phyloP scores from a whole-genome alignment of 2,888 invertebrate genomes.

The Eupithecia centaureata region DNA sequence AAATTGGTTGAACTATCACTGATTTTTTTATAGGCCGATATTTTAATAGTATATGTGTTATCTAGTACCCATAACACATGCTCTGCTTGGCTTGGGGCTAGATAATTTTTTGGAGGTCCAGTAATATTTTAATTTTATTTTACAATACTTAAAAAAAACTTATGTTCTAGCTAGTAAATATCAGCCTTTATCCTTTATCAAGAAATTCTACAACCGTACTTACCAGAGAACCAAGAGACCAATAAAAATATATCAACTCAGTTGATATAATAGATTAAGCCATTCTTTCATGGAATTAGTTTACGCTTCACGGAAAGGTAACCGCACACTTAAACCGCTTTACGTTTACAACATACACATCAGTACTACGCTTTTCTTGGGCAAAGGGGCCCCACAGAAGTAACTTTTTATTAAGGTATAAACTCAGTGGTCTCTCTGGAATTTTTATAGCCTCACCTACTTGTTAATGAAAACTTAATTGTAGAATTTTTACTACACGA shows the following conservation, averaged over 20 bases:
- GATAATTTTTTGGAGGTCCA: no score
- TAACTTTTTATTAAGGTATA: constrained; percentile 61
- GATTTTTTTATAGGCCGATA: neutral
- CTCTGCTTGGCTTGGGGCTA: no score
- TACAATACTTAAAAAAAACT: neutral
- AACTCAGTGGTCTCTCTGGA: constrained; percentile 59
- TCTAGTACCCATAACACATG: no score
- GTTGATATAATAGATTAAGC: no score
- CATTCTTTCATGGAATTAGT: neutral
- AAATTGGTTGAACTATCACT: neutral
- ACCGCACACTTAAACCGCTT: constrained; percentile 43
- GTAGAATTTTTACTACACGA: constrained; percentile 24
- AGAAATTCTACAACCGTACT: neutral
- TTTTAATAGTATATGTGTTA: no score
- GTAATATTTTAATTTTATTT: no score
- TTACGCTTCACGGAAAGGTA: neutral
- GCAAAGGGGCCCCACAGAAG: constrained; percentile 72
- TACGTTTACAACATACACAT: constrained; percentile 50
- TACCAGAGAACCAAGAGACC: no score
- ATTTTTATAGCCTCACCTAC: constrained; percentile 53
- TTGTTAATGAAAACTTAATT: constrained; percentile 43
- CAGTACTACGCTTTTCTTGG: constrained; percentile 65
- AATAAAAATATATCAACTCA: neutral
- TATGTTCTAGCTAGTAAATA: neutral
- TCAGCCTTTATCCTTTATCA: neutral